Evolutionary conservation across 2,113 vertebrate species (phyloP).

Genomic region (Gasterosteus aculeatus): DNA sequence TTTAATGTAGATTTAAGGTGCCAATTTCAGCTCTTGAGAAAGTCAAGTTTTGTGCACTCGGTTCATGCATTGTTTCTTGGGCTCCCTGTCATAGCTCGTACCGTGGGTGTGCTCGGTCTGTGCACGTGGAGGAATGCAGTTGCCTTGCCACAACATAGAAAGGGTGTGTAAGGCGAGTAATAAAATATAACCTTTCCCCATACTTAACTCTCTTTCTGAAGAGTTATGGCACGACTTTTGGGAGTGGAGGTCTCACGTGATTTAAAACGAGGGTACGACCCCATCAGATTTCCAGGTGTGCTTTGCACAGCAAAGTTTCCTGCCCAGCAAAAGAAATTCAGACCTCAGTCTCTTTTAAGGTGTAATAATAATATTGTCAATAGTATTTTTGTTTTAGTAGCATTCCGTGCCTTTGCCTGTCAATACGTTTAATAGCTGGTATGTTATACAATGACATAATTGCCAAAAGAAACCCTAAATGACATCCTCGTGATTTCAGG

Average conservation of each 20-base stretch:
- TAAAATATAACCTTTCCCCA: conserved; percentile 8
- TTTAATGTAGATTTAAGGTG: neutral
- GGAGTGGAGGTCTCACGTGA: neutral
- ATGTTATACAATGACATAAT: neutral
- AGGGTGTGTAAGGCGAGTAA: conserved; percentile 26
- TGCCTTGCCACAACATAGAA: conserved; percentile 25
- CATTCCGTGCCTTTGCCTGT: neutral
- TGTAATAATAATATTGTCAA: neutral
- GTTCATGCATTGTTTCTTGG: neutral
- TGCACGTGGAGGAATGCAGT: conserved; percentile 59
- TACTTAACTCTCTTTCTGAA: conserved; percentile 18
- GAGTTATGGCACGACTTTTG: conserved; percentile 12
- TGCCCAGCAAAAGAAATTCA: conserved; percentile 28
- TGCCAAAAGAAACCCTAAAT: neutral
- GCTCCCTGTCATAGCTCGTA: neutral
- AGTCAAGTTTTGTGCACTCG: neutral
- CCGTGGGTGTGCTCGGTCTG: conserved; percentile 37
- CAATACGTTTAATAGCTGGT: neutral
- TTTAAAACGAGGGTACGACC: conserved; percentile 21
- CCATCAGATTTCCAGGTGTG: conserved; percentile 19
- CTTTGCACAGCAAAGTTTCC: neutral
- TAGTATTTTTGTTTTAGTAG: neutral
- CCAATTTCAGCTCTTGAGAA: neutral
- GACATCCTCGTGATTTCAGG: neutral
- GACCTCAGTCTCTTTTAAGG: neutral